Conservation (phyloP, 2,113 vertebrate genomes). For the Brachyhypopomus gauderio region DNA sequence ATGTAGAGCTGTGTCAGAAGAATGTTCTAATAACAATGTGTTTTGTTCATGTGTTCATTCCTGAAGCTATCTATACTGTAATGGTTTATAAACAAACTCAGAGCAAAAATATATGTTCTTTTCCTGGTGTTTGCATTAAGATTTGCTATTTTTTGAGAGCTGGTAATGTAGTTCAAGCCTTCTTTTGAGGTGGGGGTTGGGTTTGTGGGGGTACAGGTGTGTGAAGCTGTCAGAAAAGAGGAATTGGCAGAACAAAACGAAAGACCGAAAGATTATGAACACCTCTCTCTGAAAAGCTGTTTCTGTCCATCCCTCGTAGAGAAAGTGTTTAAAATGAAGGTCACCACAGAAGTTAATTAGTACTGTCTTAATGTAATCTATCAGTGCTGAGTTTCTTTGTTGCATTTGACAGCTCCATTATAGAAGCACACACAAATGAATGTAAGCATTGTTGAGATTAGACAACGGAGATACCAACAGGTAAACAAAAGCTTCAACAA, state of each 20-base stretch:
- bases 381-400: constrained; percentile 30
- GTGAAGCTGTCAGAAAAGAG: not conserved
- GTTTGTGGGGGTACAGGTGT: constrained; percentile 17
- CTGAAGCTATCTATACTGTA: too few species aligned
- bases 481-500: constrained; percentile 31
- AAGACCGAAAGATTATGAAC: constrained; percentile 14
- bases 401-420: constrained; percentile 56
- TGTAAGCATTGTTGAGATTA: constrained; percentile 7
- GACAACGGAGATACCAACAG: constrained; percentile 29
- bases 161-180: too few species aligned
- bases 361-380: constrained; percentile 51
- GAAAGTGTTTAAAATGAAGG: constrained; percentile 47
- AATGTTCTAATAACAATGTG: too few species aligned
- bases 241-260: not conserved
- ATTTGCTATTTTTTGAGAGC: too few species aligned
- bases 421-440: constrained; percentile 27
- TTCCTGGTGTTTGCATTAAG: too few species aligned
- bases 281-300: constrained; percentile 14
- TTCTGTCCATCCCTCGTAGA: constrained; percentile 21
- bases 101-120: too few species aligned
- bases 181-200: not conserved
- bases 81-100: too few species aligned
- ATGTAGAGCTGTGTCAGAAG: too few species aligned
- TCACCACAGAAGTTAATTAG: constrained; percentile 53
- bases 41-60: too few species aligned